A percentile compares a stretch with the other conserved stretches of the same genome.
These are phyloP conservation scores for Heteronetta atricapilla DNA, from an alignment of 2,113 vertebrate species.

Conservation along the genomic window DNA sequence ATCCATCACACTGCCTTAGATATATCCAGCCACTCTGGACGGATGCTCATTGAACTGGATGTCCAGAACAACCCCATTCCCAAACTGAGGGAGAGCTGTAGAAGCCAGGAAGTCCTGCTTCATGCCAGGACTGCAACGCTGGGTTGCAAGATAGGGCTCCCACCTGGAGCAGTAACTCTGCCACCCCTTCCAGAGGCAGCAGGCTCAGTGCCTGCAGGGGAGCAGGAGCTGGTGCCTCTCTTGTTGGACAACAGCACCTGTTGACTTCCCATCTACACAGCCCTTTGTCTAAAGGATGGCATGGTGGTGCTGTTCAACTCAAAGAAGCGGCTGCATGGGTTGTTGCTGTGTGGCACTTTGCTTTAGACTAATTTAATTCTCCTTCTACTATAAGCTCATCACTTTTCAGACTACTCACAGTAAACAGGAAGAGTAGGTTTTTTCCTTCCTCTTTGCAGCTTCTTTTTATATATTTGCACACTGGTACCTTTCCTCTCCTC, in stretches of 20 bases:
- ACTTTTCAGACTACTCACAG: neutral
- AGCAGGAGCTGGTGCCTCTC: neutral
- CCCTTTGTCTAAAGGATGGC: neutral
- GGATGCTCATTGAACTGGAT: neutral
- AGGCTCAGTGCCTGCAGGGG: neutral
- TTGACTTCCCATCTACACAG: neutral
- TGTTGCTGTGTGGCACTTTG: neutral
- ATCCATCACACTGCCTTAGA: neutral
- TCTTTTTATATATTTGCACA: constrained; percentile 5
- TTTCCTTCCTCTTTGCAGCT: constrained; percentile 49
- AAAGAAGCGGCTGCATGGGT: neutral
- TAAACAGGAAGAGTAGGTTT: constrained; percentile 31
- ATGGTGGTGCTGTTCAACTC: neutral
- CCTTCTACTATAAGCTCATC: neutral
- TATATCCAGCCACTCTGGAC: neutral
- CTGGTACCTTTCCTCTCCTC: neutral
- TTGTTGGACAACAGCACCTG: neutral
- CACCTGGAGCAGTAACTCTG: neutral
- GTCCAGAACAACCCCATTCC: neutral
- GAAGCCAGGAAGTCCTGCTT: neutral
- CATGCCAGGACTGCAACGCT: neutral
- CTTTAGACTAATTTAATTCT: neutral
- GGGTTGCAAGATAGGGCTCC: neutral
- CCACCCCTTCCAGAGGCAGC: neutral
- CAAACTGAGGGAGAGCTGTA: neutral